phyloP scores from a whole-genome alignment of 2,888 invertebrate genomes.

The Sphinx pinastri region DNA sequence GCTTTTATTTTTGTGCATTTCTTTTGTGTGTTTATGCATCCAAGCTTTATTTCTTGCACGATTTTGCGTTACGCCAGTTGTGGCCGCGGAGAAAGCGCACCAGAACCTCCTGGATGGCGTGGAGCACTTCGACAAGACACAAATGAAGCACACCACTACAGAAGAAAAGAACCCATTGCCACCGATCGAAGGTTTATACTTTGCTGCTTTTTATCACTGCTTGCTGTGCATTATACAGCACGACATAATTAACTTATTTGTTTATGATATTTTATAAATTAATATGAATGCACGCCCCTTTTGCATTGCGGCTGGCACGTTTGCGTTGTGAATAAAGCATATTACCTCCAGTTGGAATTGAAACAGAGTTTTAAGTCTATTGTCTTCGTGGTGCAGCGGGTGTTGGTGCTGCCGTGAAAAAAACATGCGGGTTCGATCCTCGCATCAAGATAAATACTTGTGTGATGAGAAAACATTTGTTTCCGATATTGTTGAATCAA shows the following conservation, averaged over 20 bases:
- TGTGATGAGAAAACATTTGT: neutral
- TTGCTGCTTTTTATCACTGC: slow-evolving; percentile 51
- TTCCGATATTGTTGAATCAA: neutral
- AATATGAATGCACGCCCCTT: slow-evolving; percentile 6
- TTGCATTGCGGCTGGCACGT: neutral
- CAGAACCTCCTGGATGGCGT: slow-evolving; percentile 88
- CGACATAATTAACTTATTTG: slow-evolving; percentile 26
- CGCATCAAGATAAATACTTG: neutral
- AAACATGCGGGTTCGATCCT: neutral
- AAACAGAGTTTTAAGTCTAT: neutral
- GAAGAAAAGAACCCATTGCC: slow-evolving; percentile 90
- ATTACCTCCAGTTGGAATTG: neutral
- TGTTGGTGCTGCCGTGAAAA: neutral
- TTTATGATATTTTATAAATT: slow-evolving; percentile 26
- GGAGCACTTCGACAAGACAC: slow-evolving; percentile 88
- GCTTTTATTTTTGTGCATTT: slow-evolving; percentile 23
- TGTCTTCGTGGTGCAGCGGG: neutral
- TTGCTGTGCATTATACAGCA: slow-evolving; percentile 35
- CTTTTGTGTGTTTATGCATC: slow-evolving; percentile 32
- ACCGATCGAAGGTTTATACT: slow-evolving; percentile 86
- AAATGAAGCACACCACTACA: slow-evolving; percentile 89
- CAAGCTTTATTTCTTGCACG: slow-evolving; percentile 60
- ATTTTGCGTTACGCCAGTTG: slow-evolving; percentile 83
- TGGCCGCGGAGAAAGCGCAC: slow-evolving; percentile 89
- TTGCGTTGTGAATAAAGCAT: neutral